Evolutionary conservation across 2,888 invertebrate species (phyloP), one percentile per base, ranked within the genome.

Genomic region (Automeris io): DNA sequence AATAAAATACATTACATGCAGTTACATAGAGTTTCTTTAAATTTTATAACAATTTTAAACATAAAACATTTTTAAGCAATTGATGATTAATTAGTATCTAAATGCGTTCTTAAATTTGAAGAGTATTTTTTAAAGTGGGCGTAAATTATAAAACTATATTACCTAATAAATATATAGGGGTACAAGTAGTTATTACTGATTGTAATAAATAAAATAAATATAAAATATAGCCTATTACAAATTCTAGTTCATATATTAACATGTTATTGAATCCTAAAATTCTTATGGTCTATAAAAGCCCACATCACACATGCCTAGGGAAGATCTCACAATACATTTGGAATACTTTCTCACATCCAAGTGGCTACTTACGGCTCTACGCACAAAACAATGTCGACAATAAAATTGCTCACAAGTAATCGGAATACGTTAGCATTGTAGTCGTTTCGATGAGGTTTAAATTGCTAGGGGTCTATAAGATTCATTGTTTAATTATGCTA

Each of bases 291-390:
- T 16, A 29, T 29, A 37, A 23, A 24, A 50, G 54, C 75, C 74
- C 76, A 78, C 70, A 80, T 82, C 75, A 74, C 76, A 78, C 70
- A 80, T 82, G 81, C 82, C 70, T 82, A 80, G 73, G 76, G 64
- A 49, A 53, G 53, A 59, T 58, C 54, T 58, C 12, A 23, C 31
- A 31, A 23, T 18, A 31, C 49, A 69, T 61, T 60, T 42, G 72
- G 66, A 66, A 76, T 72, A 70, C 61, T 83, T 83, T 85, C 85
- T 82, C 82, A 81, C 75, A 72, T 63, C 54, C 51, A 46, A 72
- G 73, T 66, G 67, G 62, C 61, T 62, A 64, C 67, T 76, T 57
- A 57, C 39, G 48, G 62, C 68, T 67, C 82, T 78, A 70, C 82
- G 49, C 64, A 39, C 49, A 43, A 60, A 70, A 83, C 82, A 83